These are phyloP conservation scores for Mycetomoellerius zeteki DNA, from an alignment of 1,140 invertebrate species.

Conservation along the genomic window DNA sequence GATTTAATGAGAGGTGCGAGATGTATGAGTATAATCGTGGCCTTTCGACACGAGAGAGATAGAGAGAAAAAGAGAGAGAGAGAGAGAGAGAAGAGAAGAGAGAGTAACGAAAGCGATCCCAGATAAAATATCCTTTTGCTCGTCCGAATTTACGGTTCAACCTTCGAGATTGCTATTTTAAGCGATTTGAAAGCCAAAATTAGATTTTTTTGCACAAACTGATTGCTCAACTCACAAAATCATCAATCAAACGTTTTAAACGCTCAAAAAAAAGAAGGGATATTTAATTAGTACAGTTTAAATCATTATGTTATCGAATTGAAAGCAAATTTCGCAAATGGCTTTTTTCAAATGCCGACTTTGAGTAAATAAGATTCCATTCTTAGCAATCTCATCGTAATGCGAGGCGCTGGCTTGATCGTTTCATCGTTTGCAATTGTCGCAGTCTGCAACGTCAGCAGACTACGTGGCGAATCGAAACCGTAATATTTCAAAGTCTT, in stretches of 20 bases:
- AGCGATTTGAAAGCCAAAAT: constrained; percentile 21
- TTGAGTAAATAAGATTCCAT: constrained; percentile 22
- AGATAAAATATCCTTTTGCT: constrained; percentile 13
- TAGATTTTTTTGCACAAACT: background rate
- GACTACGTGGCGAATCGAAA: background rate
- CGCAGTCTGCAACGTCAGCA: background rate
- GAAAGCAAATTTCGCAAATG: constrained; percentile 12
- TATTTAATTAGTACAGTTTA: background rate
- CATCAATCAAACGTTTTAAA: constrained; percentile 40
- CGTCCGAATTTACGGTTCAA: constrained; percentile 21
- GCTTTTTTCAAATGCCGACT: constrained; percentile 1
- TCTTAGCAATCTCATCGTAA: constrained; percentile 39
- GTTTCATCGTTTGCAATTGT: background rate
- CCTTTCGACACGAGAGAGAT: constrained; percentile 65
- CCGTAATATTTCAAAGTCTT: constrained; percentile 15
- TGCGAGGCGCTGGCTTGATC: constrained; percentile 31
- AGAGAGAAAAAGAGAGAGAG: background rate
- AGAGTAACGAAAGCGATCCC: constrained; percentile 1
- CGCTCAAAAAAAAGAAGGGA: constrained; percentile 6
- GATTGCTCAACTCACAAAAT: constrained; percentile 37
- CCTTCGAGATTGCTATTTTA: constrained; percentile 39
- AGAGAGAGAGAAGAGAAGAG: constrained; percentile 21
- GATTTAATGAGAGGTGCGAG: constrained; percentile 67
- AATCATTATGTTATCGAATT: constrained; percentile 37
- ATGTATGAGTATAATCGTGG: constrained; percentile 64